Evolutionary conservation across 2,113 vertebrate species (phyloP).

Genomic region (Meleagris gallopavo): DNA sequence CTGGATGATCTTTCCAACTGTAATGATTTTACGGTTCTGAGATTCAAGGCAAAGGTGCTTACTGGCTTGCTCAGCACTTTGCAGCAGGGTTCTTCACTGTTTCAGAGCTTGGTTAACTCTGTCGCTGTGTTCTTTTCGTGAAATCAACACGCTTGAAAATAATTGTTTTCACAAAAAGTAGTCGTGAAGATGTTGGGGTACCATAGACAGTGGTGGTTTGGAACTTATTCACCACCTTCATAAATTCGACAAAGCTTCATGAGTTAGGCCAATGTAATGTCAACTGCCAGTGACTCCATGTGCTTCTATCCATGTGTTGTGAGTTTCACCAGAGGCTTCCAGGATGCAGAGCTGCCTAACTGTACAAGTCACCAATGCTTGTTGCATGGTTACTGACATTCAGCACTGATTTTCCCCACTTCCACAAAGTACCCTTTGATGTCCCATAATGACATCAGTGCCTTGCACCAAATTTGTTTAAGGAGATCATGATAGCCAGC

Average conservation of each 20-base stretch:
- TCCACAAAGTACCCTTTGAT: not conserved
- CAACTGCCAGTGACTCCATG: not conserved
- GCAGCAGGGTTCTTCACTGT: not conserved
- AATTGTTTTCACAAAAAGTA: not conserved
- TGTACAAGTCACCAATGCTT: not conserved
- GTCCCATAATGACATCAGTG: not conserved
- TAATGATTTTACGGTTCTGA: too few species aligned
- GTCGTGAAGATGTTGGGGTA: not conserved
- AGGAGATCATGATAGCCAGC: not conserved
- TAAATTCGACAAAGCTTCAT: not conserved
- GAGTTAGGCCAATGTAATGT: not conserved
- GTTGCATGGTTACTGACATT: not conserved
- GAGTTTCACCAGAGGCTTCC: not conserved
- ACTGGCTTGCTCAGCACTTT: not conserved
- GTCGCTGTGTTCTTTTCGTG: not conserved
- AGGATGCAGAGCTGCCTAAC: fast-evolving
- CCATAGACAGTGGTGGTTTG: not conserved
- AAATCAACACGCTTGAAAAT: not conserved
- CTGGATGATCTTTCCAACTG: too few species aligned
- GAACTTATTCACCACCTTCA: not conserved
- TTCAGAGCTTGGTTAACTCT: not conserved
- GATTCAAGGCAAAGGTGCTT: not conserved
- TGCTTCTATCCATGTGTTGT: not conserved
- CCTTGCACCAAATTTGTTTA: not conserved
- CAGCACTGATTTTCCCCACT: not conserved